Evolutionary conservation across 2,888 invertebrate species (phyloP).

Genomic region (Drosophila neonasuta): DNA sequence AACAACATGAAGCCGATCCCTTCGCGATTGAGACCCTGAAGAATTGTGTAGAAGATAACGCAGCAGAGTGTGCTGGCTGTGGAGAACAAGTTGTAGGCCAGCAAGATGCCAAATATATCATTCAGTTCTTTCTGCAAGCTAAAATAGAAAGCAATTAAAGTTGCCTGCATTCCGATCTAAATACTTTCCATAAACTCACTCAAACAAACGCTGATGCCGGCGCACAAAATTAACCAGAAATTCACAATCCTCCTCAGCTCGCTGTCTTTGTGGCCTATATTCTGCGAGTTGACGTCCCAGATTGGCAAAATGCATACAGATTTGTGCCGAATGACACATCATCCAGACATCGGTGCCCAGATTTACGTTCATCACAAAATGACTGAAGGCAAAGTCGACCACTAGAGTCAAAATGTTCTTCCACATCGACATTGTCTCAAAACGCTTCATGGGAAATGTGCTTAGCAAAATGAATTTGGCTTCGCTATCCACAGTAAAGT

Average conservation of each 20-base stretch:
- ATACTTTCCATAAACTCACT: not conserved
- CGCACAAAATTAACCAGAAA: conserved; percentile 35
- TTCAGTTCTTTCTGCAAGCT: conserved; percentile 48
- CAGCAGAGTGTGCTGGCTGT: conserved; percentile 48
- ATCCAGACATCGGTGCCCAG: conserved; percentile 45
- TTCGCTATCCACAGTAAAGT: not conserved
- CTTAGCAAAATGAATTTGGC: conserved; percentile 31
- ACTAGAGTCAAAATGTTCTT: conserved; percentile 7
- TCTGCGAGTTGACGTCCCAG: conserved; percentile 14
- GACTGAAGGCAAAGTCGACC: conserved; percentile 22
- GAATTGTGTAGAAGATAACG: conserved; percentile 40
- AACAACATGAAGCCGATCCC: conserved; percentile 44
- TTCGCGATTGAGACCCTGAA: conserved; percentile 49
- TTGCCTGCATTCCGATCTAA: not conserved
- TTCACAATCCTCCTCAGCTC: conserved; percentile 16
- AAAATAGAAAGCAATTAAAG: not conserved
- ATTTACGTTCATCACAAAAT: conserved; percentile 24
- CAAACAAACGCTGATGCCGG: conserved; percentile 33
- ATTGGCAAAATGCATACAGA: conserved; percentile 41
- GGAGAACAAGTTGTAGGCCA: conserved; percentile 49
- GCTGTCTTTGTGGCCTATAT: conserved; percentile 16
- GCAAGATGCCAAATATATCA: conserved; percentile 41
- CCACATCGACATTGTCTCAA: conserved; percentile 5
- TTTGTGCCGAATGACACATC: conserved; percentile 36
- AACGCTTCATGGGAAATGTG: conserved; percentile 32